Percentiles rank a stretch among this genome's conserved stretches.
Conservation (phyloP, 1,140 invertebrate species). For the Bombus superbus region DNA sequence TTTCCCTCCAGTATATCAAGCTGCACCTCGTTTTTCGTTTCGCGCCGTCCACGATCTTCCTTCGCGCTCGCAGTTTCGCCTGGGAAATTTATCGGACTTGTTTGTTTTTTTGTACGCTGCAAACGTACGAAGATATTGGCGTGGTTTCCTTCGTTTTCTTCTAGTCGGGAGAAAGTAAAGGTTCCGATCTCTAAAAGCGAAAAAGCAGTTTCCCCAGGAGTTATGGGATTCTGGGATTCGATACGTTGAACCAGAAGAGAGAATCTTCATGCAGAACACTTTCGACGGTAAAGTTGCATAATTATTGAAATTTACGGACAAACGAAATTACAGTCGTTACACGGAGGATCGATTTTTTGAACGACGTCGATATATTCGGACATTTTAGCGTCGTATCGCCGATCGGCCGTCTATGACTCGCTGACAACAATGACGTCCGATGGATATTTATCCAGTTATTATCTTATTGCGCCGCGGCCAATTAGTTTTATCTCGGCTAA, state of each 20-base stretch:
- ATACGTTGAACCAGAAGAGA: neutral
- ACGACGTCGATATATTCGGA: neutral
- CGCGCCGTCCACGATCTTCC: neutral
- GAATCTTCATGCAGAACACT: neutral
- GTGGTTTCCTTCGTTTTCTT: neutral
- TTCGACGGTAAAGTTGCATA: neutral
- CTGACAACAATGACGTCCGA: constrained; percentile 25
- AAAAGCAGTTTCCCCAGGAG: neutral
- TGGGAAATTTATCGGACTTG: constrained; percentile 21
- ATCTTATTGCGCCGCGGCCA: constrained; percentile 22
- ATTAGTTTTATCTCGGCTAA: constrained; percentile 40
- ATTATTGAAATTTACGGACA: neutral
- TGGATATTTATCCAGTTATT: constrained; percentile 44
- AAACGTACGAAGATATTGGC: too few species aligned
- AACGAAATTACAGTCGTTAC: neutral
- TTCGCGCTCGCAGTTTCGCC: neutral
- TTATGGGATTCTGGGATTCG: too few species aligned
- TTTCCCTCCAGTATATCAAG: constrained; percentile 48
- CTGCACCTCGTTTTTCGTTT: constrained; percentile 21
- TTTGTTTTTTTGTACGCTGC: neutral
- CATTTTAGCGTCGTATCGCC: neutral
- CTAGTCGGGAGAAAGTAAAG: neutral
- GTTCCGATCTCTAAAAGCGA: neutral
- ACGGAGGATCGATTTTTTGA: neutral
- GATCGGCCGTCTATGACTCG: neutral